A percentile compares a stretch with the other conserved stretches of the same genome.
These are phyloP conservation scores for Scrobipalpa costella DNA, from an alignment of 2,888 invertebrate species.

Conservation along the genomic window DNA sequence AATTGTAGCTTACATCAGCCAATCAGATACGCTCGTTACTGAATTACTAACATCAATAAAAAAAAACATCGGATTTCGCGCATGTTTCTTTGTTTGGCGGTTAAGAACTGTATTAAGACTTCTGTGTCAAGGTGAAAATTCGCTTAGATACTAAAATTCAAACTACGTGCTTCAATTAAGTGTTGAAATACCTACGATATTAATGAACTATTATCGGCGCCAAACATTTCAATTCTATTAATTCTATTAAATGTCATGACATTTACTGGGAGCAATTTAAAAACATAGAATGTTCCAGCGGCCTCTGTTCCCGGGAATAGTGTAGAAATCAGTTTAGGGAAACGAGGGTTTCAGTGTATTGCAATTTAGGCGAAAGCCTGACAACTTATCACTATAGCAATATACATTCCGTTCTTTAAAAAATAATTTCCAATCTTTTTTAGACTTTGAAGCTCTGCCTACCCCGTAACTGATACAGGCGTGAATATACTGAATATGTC, in stretches of 20 bases:
- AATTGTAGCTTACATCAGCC: slow-evolving; percentile 18
- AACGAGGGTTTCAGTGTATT: too few relatives aligned
- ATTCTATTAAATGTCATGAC: background rate
- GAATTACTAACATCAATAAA: slow-evolving; percentile 13
- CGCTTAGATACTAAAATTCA: background rate
- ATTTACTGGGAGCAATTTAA: background rate
- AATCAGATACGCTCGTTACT: slow-evolving; percentile 14
- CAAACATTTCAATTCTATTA: background rate
- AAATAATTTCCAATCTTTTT: too few relatives aligned
- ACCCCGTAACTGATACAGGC: too few relatives aligned
- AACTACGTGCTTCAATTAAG: background rate
- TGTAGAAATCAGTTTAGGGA: too few relatives aligned
- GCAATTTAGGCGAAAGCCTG: too few relatives aligned
- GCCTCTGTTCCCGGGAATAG: too few relatives aligned
- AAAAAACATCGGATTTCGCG: too few relatives aligned
- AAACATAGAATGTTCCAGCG: too few relatives aligned
- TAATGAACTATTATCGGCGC: background rate
- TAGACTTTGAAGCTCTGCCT: too few relatives aligned
- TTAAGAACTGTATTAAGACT: background rate
- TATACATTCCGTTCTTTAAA: too few relatives aligned
- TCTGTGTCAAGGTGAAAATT: slow-evolving; percentile 12
- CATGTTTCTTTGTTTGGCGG: slow-evolving; percentile 5
- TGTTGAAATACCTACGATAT: background rate
- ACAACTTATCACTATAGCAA: too few relatives aligned
- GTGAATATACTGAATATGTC: background rate